A percentile compares a stretch with the other conserved stretches of the same genome.
These are phyloP conservation scores for Drosophila tanythrix DNA, from an alignment of 2,888 invertebrate species.

Conservation along the genomic window DNA sequence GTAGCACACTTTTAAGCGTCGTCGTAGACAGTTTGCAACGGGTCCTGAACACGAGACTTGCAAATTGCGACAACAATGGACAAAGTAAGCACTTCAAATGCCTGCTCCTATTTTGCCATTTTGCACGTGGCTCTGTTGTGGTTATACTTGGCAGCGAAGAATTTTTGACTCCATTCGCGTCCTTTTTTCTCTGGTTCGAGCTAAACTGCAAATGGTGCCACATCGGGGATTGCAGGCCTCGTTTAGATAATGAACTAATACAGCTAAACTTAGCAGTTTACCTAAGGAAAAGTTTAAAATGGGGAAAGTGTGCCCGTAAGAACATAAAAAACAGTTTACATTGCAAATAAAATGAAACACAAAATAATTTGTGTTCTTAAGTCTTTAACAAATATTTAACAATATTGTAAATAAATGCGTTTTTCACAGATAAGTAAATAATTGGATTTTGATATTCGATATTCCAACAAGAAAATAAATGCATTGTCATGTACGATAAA, in stretches of 20 bases:
- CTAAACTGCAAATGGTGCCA: not conserved
- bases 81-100: not conserved
- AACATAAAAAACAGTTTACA: not conserved
- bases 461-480: not conserved
- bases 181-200: not conserved
- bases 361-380: not conserved
- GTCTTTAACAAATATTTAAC: not conserved
- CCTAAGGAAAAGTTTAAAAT: no score
- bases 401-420: not conserved
- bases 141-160: not conserved
- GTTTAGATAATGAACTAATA: no score
- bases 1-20: constrained; percentile 8
- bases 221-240: not conserved
- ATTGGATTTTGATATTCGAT: not conserved
- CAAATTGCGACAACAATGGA: constrained; percentile 24
- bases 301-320: not conserved
- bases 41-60: constrained; percentile 11
- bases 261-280: no score
- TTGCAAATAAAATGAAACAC: not conserved
- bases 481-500: not conserved
- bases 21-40: constrained; percentile 12
- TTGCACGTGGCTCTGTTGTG: not conserved
- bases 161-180: no score
- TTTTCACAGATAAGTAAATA: not conserved
- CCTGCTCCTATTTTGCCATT: not conserved